Conservation (phyloP, 2,797 vertebrate species). For the Myripristis murdjan region DNA sequence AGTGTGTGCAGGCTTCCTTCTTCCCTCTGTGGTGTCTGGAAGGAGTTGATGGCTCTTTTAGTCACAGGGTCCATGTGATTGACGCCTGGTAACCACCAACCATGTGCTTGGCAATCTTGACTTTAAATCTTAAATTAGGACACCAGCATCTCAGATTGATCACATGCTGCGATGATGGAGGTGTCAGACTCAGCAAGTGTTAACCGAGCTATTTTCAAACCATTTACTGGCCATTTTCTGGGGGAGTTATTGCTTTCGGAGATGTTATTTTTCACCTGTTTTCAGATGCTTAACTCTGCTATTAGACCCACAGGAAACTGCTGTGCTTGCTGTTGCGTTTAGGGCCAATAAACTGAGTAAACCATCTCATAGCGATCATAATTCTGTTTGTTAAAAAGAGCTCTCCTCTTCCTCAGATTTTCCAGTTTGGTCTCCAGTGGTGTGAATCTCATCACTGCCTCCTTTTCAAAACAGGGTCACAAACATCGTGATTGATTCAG, state of each 20-base stretch:
- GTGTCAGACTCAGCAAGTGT: not conserved
- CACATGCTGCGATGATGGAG: not conserved
- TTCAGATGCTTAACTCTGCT: not conserved
- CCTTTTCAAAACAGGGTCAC: constrained; percentile 93
- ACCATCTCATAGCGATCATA: constrained; percentile 52
- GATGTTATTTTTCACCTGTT: not conserved
- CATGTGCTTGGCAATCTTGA: constrained; percentile 5
- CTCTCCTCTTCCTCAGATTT: constrained; percentile 51
- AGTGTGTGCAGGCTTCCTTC: constrained; percentile 25
- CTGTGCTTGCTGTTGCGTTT: constrained; percentile 33
- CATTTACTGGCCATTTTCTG: not conserved
- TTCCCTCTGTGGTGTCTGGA: not conserved
- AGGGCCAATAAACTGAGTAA: constrained; percentile 22
- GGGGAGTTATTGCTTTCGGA: not conserved
- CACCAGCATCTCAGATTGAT: not conserved
- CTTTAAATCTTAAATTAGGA: not conserved
- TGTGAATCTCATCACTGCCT: constrained; percentile 92
- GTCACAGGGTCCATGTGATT: constrained; percentile 41
- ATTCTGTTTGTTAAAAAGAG: constrained; percentile 55
- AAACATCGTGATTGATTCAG: constrained; percentile 92
- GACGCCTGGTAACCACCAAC: constrained; percentile 43
- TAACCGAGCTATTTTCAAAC: not conserved
- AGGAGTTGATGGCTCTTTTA: constrained; percentile 25
- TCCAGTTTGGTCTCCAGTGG: constrained; percentile 83
- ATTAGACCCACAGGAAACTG: constrained; percentile 2